A percentile compares a stretch with the other conserved stretches of the same genome.
Conservation (phyloP, 2,797 vertebrate species). For the Anniella stebbinsi region DNA sequence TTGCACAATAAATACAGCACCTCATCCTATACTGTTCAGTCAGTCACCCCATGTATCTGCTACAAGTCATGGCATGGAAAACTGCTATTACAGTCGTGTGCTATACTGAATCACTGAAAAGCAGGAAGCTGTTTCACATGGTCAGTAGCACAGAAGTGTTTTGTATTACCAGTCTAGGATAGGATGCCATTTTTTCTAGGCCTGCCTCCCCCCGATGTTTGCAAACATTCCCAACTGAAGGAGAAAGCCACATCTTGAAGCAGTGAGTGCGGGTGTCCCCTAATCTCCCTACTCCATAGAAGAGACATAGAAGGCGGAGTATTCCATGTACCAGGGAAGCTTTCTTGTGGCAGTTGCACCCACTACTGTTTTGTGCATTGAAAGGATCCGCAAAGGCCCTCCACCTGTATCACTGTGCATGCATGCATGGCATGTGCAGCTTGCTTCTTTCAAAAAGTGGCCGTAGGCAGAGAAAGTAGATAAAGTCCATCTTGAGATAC, state of each 20-base stretch:
- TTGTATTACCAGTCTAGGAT: not conserved
- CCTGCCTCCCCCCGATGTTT: not conserved
- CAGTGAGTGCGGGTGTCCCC: not conserved
- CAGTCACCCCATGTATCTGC: not conserved
- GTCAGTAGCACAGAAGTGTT: not conserved
- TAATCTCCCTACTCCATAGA: not conserved
- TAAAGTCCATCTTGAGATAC: not conserved
- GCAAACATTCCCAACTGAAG: not conserved
- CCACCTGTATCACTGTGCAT: not conserved
- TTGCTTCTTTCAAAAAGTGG: not conserved
- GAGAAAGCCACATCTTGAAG: not conserved
- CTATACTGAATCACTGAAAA: not conserved
- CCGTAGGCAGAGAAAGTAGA: not conserved
- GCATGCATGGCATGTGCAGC: not conserved
- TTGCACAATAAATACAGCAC: not conserved
- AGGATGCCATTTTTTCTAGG: not conserved
- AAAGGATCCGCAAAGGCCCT: not conserved
- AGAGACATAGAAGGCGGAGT: not conserved
- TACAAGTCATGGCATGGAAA: not conserved
- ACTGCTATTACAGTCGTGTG: too few relatives aligned
- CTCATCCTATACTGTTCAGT: not conserved
- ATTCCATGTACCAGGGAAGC: not conserved
- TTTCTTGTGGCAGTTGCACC: not conserved
- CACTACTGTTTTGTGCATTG: not conserved
- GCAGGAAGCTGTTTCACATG: not conserved